Conservation (phyloP, 1,140 invertebrate genomes). For the Andricus grossulariae region DNA sequence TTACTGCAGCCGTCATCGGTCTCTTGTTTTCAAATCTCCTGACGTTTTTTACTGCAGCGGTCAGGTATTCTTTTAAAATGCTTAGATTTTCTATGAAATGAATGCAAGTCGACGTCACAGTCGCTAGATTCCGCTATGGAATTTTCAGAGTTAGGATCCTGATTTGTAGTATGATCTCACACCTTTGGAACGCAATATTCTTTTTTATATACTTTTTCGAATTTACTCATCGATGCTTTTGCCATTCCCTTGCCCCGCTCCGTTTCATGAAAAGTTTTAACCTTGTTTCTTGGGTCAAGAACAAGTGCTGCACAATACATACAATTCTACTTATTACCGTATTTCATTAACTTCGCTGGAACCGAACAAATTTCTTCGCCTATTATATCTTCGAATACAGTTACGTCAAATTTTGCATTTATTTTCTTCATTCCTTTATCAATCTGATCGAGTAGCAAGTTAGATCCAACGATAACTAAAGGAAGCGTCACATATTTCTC, state of each 20-base stretch:
- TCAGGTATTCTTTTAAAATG: no score
- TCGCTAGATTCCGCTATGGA: not conserved
- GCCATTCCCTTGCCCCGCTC: conserved; percentile 62
- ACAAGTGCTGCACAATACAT: no score
- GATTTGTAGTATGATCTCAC: not conserved
- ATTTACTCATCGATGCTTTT: conserved; percentile 58
- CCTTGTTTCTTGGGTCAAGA: no score
- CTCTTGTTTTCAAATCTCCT: no score
- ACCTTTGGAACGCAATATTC: not conserved
- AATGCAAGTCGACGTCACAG: no score
- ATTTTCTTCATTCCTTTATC: conserved; percentile 58
- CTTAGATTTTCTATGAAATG: no score
- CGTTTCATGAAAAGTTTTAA: conserved; percentile 66
- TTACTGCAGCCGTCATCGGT: not conserved
- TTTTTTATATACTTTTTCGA: conserved; percentile 59
- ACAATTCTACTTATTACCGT: conserved; percentile 65
- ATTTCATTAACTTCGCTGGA: conserved; percentile 64
- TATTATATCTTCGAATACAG: conserved; percentile 59
- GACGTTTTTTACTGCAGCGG: no score
- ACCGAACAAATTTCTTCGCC: conserved; percentile 63
- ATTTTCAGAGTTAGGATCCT: not conserved
- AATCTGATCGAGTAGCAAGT: conserved; percentile 65
- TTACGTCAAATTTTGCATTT: conserved; percentile 43
- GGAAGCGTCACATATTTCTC: no score
- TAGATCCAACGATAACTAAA: conserved; percentile 34